These are phyloP conservation scores for Clanis bilineata DNA, from an alignment of 2,888 invertebrate species.

Conservation along the genomic window DNA sequence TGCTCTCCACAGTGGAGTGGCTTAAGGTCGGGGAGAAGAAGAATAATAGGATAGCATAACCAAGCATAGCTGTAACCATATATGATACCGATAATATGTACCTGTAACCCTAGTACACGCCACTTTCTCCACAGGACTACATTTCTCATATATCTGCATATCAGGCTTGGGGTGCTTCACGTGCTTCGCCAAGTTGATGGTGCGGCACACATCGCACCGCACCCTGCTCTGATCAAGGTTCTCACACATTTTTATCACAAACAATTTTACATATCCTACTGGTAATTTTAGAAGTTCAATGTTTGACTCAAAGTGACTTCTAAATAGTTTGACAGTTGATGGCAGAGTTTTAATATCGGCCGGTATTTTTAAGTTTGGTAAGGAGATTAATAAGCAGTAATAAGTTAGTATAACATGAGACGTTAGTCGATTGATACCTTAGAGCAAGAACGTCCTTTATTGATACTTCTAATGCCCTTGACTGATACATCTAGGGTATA, in stretches of 20 bases:
- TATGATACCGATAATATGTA: constrained; percentile 22
- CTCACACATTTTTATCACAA: constrained; percentile 52
- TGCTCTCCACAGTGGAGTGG: too few relatives aligned
- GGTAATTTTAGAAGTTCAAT: not conserved
- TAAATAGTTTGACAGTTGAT: not conserved
- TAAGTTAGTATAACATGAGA: too few relatives aligned
- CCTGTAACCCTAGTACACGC: constrained; percentile 53
- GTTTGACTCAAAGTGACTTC: not conserved
- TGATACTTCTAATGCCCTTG: too few relatives aligned
- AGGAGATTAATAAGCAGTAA: too few relatives aligned
- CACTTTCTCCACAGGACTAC: constrained; percentile 47
- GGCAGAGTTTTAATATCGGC: not conserved
- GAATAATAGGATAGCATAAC: too few relatives aligned
- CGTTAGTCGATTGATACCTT: too few relatives aligned
- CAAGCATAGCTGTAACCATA: too few relatives aligned
- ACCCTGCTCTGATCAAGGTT: constrained; percentile 46
- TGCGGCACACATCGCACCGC: constrained; percentile 67
- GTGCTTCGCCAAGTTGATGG: constrained; percentile 69
- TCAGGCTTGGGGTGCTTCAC: constrained; percentile 58
- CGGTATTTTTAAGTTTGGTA: too few relatives aligned
- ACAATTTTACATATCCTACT: not conserved
- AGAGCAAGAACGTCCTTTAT: too few relatives aligned
- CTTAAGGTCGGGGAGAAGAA: too few relatives aligned
- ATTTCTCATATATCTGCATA: constrained; percentile 71
- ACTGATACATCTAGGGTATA: too few relatives aligned